A percentile compares a stretch with the other conserved stretches of the same genome.
phyloP scores from a whole-genome alignment of 1,140 invertebrate genomes.

The Orius insidiosus region DNA sequence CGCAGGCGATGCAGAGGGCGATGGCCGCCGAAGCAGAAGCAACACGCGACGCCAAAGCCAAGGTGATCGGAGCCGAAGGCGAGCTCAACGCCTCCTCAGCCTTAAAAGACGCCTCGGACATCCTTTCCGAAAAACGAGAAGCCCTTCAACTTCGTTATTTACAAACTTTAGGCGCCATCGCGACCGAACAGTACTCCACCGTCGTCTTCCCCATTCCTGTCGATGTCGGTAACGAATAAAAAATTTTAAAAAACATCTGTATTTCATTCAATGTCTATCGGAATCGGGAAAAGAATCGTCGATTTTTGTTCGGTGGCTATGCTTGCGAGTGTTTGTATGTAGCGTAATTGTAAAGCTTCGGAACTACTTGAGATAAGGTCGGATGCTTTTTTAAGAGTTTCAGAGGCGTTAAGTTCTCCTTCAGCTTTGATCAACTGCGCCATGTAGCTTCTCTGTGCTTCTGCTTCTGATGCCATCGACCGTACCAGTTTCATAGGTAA shows the following conservation, averaged over 20 bases:
- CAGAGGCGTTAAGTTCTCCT: slow-evolving; percentile 75
- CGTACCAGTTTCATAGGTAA: slow-evolving; percentile 65
- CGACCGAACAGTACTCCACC: too few species aligned
- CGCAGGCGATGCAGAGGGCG: slow-evolving; percentile 61
- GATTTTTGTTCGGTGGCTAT: too few species aligned
- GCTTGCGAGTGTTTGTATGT: too few species aligned
- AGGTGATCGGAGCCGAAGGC: slow-evolving; percentile 63
- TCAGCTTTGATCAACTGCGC: slow-evolving; percentile 63
- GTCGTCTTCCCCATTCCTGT: too few species aligned
- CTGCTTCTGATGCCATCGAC: slow-evolving; percentile 75
- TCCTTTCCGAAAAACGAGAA: slow-evolving; percentile 69
- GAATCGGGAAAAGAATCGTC: too few species aligned
- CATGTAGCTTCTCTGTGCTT: slow-evolving; percentile 54
- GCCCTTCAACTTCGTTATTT: slow-evolving; percentile 28
- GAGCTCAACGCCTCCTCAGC: slow-evolving; percentile 77
- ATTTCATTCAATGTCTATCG: too few species aligned
- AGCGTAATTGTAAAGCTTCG: slow-evolving; percentile 34
- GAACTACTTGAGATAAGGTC: slow-evolving; percentile 73
- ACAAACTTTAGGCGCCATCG: too few species aligned
- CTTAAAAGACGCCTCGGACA: slow-evolving; percentile 75
- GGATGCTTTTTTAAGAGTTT: slow-evolving; percentile 74
- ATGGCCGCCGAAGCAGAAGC: slow-evolving; percentile 82
- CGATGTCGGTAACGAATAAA: too few species aligned
- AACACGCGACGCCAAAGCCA: slow-evolving; percentile 52
- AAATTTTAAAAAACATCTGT: too few species aligned